These are phyloP conservation scores for Petromus typicus DNA, from an alignment of 2,113 vertebrate genomes.

Conservation along the genomic window DNA sequence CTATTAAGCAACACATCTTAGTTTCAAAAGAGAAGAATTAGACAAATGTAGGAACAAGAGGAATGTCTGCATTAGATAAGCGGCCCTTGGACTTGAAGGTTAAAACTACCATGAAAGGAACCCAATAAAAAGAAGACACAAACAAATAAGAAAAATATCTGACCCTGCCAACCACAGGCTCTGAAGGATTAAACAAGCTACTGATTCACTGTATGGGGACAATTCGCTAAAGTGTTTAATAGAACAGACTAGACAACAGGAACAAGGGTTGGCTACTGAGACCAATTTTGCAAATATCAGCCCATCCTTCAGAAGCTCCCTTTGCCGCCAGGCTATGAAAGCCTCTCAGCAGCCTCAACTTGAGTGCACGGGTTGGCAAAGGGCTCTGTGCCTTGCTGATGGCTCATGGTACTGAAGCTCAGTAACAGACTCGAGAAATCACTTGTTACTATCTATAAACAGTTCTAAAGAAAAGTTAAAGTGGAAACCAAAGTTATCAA, in stretches of 20 bases:
- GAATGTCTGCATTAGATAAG: neutral
- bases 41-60: neutral
- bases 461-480: neutral
- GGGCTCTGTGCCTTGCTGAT: neutral
- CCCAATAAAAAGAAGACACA: neutral
- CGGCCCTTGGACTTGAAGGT: neutral
- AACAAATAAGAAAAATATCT: constrained; percentile 1
- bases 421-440: neutral
- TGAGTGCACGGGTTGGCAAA: neutral
- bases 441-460: neutral
- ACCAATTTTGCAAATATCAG: neutral
- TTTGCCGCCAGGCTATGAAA: fast-evolving
- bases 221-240: neutral
- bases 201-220: fast-evolving
- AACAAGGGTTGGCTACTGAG: neutral
- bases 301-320: neutral
- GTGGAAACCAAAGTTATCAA: neutral
- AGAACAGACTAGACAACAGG: neutral
- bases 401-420: neutral
- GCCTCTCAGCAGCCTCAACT: neutral
- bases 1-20: neutral
- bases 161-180: neutral
- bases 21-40: neutral
- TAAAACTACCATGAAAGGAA: neutral
- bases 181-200: neutral